A percentile compares a stretch with the other conserved stretches of the same genome.
Evolutionary conservation across 2,797 vertebrate genomes (phyloP).

Genomic region (Gallinago solitaria): DNA sequence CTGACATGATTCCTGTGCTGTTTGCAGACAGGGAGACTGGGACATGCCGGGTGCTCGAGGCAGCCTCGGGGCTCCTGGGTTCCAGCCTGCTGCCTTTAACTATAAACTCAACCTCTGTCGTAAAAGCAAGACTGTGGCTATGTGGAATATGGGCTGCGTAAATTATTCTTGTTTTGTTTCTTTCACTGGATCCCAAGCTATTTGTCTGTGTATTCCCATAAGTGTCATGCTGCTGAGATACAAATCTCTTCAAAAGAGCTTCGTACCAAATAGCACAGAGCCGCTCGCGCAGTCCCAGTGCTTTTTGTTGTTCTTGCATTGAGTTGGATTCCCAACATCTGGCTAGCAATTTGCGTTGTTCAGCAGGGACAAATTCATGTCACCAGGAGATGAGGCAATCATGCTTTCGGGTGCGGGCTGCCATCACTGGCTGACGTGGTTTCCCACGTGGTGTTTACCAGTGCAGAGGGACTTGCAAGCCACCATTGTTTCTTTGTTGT

Average conservation of each 20-base stretch:
- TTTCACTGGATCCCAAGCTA: neutral
- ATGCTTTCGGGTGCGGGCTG: neutral
- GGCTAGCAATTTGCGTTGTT: neutral
- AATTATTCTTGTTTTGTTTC: neutral
- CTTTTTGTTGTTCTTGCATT: neutral
- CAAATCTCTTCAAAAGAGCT: neutral
- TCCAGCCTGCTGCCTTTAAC: neutral
- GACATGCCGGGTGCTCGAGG: fast-evolving
- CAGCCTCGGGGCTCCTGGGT: neutral
- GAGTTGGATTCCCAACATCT: neutral
- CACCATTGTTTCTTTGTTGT: slow-evolving; percentile 67
- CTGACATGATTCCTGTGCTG: neutral
- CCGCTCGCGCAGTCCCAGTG: neutral
- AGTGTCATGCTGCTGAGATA: neutral
- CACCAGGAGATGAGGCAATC: slow-evolving; percentile 49
- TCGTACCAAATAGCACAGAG: neutral
- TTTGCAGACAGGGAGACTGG: neutral
- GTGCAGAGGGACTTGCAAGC: slow-evolving; percentile 35
- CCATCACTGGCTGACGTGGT: slow-evolving; percentile 35
- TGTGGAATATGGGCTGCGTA: neutral
- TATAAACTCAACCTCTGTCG: neutral
- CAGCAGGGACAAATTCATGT: neutral
- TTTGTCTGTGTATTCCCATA: neutral
- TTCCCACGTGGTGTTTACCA: slow-evolving; percentile 66
- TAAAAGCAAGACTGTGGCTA: neutral